Percentiles rank a stretch among this genome's conserved stretches.
Evolutionary conservation across 2,888 invertebrate species (phyloP).

Genomic region (Mimachlamys varia): DNA sequence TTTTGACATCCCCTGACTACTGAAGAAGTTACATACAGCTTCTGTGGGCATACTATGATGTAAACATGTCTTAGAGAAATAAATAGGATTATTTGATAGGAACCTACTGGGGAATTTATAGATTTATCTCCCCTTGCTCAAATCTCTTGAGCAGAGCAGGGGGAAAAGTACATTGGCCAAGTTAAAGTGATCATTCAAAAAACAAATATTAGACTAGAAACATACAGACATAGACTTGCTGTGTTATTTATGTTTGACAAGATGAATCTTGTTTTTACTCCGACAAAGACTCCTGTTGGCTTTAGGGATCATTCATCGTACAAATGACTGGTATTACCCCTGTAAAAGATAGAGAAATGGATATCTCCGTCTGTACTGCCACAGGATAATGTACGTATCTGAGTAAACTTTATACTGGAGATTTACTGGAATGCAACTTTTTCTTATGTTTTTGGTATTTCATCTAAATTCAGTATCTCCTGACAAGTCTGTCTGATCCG

Average conservation of each 20-base stretch:
- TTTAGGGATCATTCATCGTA: background rate
- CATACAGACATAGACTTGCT: background rate
- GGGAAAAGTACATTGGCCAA: background rate
- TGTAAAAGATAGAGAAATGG: background rate
- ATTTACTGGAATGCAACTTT: background rate
- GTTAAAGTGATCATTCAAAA: background rate
- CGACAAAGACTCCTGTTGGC: background rate
- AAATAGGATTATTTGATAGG: background rate
- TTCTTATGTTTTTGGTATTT: too few species aligned
- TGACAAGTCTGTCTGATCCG: background rate
- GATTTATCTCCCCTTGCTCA: conserved; percentile 1
- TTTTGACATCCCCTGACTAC: background rate
- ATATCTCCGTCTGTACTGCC: background rate
- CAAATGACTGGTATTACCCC: background rate
- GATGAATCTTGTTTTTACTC: background rate
- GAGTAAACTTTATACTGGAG: too few species aligned
- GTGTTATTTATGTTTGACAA: background rate
- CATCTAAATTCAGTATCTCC: background rate
- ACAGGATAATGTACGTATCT: background rate
- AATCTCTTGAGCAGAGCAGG: background rate
- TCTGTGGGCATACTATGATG: background rate
- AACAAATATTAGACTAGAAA: background rate
- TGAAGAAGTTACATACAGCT: background rate
- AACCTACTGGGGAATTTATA: background rate
- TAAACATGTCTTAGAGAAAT: background rate